phyloP scores from a whole-genome alignment of 2,888 invertebrate species.

The Hofmannophila pseudospretella region DNA sequence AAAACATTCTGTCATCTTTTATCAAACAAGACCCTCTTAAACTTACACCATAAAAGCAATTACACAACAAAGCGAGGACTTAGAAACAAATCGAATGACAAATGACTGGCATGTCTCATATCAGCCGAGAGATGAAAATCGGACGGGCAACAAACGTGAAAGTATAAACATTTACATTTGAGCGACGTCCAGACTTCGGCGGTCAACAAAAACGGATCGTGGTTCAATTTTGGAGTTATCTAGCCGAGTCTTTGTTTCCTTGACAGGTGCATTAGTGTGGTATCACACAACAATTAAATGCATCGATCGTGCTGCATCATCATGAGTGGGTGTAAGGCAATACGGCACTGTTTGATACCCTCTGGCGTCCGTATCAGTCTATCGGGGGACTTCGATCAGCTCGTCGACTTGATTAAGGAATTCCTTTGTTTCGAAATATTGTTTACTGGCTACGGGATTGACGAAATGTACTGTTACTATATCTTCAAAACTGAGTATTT shows the following conservation, averaged over 20 bases:
- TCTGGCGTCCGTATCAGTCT: conserved; percentile 19
- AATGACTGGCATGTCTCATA: conserved; percentile 67
- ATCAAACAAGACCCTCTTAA: neutral
- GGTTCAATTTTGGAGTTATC: conserved; percentile 72
- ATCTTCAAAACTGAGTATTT: no score
- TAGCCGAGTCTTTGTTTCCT: conserved; percentile 67
- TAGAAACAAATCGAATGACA: no score
- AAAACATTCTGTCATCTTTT: no score
- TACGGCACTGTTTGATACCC: conserved; percentile 24
- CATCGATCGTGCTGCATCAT: conserved; percentile 63
- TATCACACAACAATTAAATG: conserved; percentile 76
- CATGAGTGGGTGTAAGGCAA: conserved; percentile 43
- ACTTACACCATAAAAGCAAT: neutral
- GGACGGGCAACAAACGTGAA: conserved; percentile 46
- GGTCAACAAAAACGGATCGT: conserved; percentile 48
- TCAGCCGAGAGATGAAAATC: conserved; percentile 53
- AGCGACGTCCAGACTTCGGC: conserved; percentile 28
- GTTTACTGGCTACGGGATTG: conserved; percentile 26
- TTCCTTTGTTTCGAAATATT: conserved; percentile 55
- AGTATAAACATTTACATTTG: conserved; percentile 77
- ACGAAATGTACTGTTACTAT: conserved; percentile 22
- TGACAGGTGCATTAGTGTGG: conserved; percentile 76
- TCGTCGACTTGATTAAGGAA: conserved; percentile 55
- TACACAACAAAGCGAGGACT: neutral
- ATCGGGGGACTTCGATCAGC: conserved; percentile 22